A percentile compares a stretch with the other conserved stretches of the same genome.
Evolutionary conservation across 2,888 invertebrate genomes (phyloP).

Genomic region (Thymelicus acteon): DNA sequence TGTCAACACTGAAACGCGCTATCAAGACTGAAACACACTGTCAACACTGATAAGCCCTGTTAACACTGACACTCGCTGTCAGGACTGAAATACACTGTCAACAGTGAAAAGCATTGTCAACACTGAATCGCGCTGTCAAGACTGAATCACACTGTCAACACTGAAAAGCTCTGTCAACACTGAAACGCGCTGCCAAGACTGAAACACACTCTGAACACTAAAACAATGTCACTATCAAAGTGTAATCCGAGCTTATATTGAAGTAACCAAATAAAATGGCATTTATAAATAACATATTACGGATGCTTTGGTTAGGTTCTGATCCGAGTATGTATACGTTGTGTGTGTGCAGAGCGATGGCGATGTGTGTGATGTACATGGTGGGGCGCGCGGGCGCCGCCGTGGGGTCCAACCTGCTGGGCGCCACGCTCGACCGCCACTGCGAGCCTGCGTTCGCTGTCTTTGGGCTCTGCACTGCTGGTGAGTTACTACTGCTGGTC

Average conservation of each 20-base stretch:
- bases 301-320: too few relatives aligned
- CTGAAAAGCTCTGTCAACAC: too few relatives aligned
- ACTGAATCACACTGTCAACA: background rate
- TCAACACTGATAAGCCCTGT: too few relatives aligned
- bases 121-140: too few relatives aligned
- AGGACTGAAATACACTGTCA: too few relatives aligned
- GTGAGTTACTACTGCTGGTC: conserved; percentile 47
- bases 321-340: background rate
- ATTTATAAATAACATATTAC: too few relatives aligned
- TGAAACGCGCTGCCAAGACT: background rate
- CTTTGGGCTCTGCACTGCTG: conserved; percentile 78
- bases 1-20: too few relatives aligned
- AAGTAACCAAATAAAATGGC: too few relatives aligned
- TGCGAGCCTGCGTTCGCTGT: conserved; percentile 85
- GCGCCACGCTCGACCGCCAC: conserved; percentile 85
- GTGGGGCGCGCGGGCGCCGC: conserved; percentile 87
- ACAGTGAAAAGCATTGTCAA: background rate
- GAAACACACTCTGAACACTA: background rate
- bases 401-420: conserved; percentile 86
- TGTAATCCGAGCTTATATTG: too few relatives aligned
- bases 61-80: too few relatives aligned
- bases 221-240: too few relatives aligned
- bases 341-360: conserved; percentile 82
- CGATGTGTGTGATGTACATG: conserved; percentile 87
- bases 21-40: too few relatives aligned